Conservation (phyloP, 2,113 vertebrate genomes). For the Tor tambroides region DNA sequence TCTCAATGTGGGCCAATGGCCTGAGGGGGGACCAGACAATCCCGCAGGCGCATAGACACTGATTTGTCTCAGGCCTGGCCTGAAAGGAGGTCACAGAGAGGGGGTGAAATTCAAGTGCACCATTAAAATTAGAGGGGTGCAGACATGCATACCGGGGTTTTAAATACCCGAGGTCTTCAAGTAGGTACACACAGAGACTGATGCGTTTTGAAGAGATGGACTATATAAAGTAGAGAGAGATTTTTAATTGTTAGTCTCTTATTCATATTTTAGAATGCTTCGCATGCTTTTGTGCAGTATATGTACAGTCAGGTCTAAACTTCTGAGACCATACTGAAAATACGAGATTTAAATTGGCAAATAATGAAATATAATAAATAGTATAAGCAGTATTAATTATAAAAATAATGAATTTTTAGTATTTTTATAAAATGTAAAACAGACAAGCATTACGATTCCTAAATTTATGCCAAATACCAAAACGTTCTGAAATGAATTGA, state of each 20-base stretch:
- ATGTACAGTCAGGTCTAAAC: not conserved
- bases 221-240: not conserved
- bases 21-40: slow-evolving; percentile 62
- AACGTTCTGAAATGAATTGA: not conserved
- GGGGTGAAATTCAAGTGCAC: slow-evolving; percentile 72
- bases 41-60: not conserved
- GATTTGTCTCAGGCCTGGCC: slow-evolving; percentile 20
- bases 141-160: slow-evolving; percentile 67
- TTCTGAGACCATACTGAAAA: not conserved
- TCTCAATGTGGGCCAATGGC: slow-evolving; percentile 49
- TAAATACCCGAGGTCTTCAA: slow-evolving; percentile 64
- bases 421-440: not conserved
- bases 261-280: slow-evolving; percentile 11
- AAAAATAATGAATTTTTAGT: no score
- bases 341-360: not conserved
- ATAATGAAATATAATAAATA: not conserved
- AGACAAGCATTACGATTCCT: not conserved
- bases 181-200: slow-evolving; percentile 39
- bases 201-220: not conserved
- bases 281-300: not conserved
- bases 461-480: not conserved
- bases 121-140: slow-evolving; percentile 73
- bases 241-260: not conserved
- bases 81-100: slow-evolving; percentile 55
- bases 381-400: not conserved